phyloP scores from a whole-genome alignment of 2,797 vertebrate genomes.

The Myripristis murdjan region DNA sequence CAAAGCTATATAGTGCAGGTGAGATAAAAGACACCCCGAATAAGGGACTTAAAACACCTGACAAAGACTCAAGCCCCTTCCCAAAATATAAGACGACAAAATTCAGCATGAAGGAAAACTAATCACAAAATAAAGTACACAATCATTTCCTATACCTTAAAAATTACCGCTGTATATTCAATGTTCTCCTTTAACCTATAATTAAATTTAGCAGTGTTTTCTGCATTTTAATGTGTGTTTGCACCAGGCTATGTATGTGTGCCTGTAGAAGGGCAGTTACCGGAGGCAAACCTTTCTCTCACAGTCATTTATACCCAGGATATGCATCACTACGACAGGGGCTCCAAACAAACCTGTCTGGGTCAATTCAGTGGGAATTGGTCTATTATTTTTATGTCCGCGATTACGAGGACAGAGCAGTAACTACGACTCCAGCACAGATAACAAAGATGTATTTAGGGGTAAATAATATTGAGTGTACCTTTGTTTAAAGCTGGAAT shows the following conservation, averaged over 20 bases:
- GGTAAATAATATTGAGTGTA: conserved; percentile 92
- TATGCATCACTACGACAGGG: conserved; percentile 83
- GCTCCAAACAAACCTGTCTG: conserved; percentile 77
- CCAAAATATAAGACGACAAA: not conserved
- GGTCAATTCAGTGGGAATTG: conserved; percentile 86
- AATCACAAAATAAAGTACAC: conserved; percentile 8
- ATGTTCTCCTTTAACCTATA: conserved; percentile 13
- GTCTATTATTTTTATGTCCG: conserved; percentile 90
- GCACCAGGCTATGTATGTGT: conserved; percentile 32
- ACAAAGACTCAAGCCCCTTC: conserved; percentile 18
- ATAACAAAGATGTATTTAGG: conserved; percentile 93
- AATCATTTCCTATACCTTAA: conserved; percentile 17
- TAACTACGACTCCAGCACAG: conserved; percentile 83
- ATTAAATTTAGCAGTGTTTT: not conserved
- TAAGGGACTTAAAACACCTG: conserved; percentile 18
- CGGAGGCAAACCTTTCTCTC: conserved; percentile 68
- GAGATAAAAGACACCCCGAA: conserved; percentile 26
- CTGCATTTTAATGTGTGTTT: conserved; percentile 47
- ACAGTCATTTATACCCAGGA: conserved; percentile 75
- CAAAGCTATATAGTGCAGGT: conserved; percentile 1
- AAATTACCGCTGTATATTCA: conserved; percentile 34
- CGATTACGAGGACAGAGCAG: conserved; percentile 87
- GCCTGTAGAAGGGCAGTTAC: conserved; percentile 42
- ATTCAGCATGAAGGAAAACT: conserved; percentile 30
- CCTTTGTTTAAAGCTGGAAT: conserved; percentile 92